Evolutionary conservation across 2,113 vertebrate genomes (phyloP).

Genomic region (Colistium nudipinnis): DNA sequence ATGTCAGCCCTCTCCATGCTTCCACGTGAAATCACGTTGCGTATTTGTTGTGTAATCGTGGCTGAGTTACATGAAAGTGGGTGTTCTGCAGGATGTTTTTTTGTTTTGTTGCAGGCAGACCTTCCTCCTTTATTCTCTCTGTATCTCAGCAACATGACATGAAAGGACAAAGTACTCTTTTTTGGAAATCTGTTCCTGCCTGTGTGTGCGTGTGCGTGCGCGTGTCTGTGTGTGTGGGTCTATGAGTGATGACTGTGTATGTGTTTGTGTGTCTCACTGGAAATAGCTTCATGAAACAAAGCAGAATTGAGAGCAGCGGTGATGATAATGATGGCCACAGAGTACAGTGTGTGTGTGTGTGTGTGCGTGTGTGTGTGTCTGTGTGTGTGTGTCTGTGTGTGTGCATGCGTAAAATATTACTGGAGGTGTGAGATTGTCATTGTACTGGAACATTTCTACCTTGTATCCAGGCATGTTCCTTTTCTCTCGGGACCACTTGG

Average conservation of each 20-base stretch:
- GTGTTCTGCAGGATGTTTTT: constrained; percentile 45
- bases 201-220: constrained; percentile 2
- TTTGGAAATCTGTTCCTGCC: constrained; percentile 19
- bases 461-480: constrained; percentile 20
- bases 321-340: constrained; percentile 37
- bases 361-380: constrained; percentile 21
- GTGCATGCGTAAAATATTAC: constrained; percentile 7
- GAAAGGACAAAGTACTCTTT: constrained; percentile 50
- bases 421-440: constrained; percentile 21
- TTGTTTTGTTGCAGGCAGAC: constrained; percentile 46
- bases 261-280: constrained; percentile 14
- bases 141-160: constrained; percentile 57
- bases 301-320: constrained; percentile 30
- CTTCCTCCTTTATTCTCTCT: constrained; percentile 41
- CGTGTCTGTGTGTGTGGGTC: constrained; percentile 5
- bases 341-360: constrained; percentile 10
- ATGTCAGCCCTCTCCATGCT: constrained; percentile 31
- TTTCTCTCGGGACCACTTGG: constrained; percentile 54
- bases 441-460: constrained; percentile 38
- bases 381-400: constrained; percentile 17
- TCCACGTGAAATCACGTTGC: constrained; percentile 49
- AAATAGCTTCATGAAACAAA: constrained; percentile 45
- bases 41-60: constrained; percentile 48
- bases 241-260: background rate
- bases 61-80: constrained; percentile 46